phyloP scores from a whole-genome alignment of 2,888 invertebrate genomes.

The Phengaris arion region DNA sequence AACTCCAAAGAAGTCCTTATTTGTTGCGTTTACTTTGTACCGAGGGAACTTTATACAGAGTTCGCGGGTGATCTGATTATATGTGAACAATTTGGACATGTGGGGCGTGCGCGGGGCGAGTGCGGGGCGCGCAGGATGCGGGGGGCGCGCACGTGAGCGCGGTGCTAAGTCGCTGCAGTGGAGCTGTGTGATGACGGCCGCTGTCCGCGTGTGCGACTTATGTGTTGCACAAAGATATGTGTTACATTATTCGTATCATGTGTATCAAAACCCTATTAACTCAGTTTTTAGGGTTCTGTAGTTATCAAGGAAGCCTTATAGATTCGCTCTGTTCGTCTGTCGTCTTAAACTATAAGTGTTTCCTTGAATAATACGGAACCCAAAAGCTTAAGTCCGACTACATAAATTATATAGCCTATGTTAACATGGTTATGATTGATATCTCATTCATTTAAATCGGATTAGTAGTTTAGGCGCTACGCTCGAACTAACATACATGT shows the following conservation, averaged over 20 bases:
- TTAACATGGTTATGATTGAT: too few species aligned
- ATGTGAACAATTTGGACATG: constrained; percentile 26
- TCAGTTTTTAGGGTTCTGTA: too few species aligned
- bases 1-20: constrained; percentile 13
- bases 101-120: neutral
- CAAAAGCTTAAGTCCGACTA: too few species aligned
- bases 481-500: too few species aligned
- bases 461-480: too few species aligned
- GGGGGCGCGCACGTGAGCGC: constrained; percentile 12
- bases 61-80: constrained; percentile 23
- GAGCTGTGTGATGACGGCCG: neutral
- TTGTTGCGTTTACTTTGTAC: constrained; percentile 21
- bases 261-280: too few species aligned
- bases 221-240: neutral
- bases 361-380: too few species aligned
- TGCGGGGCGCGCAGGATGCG: neutral
- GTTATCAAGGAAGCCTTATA: too few species aligned
- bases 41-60: constrained; percentile 22
- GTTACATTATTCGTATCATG: neutral
- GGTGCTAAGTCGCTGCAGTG: neutral
- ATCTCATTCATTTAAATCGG: too few species aligned
- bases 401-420: too few species aligned
- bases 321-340: too few species aligned
- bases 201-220: constrained; percentile 12
- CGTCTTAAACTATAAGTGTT: too few species aligned